Evolutionary conservation across 37 sponge, comb jelly and placozoan species (phyloP), one percentile per base, ranked within the genome.

Genomic region (Cladorhizidae sp.): DNA sequence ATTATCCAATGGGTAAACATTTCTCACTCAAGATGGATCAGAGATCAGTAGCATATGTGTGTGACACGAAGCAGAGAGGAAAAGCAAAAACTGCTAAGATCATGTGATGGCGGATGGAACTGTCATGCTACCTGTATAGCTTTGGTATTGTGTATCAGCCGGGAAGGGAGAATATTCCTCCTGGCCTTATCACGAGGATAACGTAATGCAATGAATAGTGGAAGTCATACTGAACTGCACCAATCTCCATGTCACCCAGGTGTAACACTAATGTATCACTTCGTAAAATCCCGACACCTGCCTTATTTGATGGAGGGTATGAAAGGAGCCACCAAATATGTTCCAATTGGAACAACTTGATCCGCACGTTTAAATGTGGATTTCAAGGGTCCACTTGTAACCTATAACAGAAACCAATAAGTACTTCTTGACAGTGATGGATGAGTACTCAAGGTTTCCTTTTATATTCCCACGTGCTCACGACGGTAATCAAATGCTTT

Each of bases 131-230:
- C n/a, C n/a, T 37, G 50, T 72, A 72, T 40, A 29, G 72, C 3
- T 72, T 72, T 72, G 72, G 42, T 43, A 41, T 72, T 43, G 72
- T 72, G 22, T 72, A 72, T 26, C 72, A 40, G 29, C 72, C 72
- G 42, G 72, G 72, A 41, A 26, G 3, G 11, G 50, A 72, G 50
- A 72, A 72, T 43, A 18, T 72, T 43, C 72, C 50, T 36, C 72
- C 72, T 72, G 72, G 42, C 49, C 9, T 45, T 45, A 9, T 9
- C 49, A 45, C 9, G 49, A 45, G 49, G 49, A 45, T 45, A 45
- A 5, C 9, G 49, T 45, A 45, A 45, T 45, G 49, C 49, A 12
- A 45, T 9, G 49, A 45, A 5, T 45, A 45, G 9, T 59, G 61
- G 28, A 59, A 59, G 3, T 59, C 12, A 17, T 28, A 6, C n/a